Base-by-base conservation (phyloP, 2,888 invertebrate genomes). In the Cancer borealis region DNA sequence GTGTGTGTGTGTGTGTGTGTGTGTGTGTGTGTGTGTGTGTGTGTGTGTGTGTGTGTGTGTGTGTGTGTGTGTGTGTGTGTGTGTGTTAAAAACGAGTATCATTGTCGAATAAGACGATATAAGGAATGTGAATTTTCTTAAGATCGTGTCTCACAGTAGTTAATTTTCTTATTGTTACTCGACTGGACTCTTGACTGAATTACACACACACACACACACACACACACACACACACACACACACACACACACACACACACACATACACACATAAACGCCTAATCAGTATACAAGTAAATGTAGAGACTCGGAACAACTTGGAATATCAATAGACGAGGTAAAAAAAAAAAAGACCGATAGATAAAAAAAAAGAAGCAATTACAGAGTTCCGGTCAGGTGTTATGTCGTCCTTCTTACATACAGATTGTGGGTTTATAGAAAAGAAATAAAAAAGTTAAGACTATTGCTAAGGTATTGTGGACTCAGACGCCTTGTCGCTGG, bases 1-100 rank as follows among this genome's bases (percentile, higher is more conserved):
- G 54, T 89, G 54, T 89, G 30, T 89, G 89, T 89, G 46, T 89
- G 89, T 89, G 89, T 89, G 49, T 89, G 39, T 89, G 49, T 89
- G 54, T 89, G 49, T 84, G 84, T 39, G 39, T 73, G 73, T 73
- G 88, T 88, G 88, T 88, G 88, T 88, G 88, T 88, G 88, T 88
- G 46, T 90, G 49, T 90, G 90, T 54, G 54, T 54, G 49, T 90
- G 47, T 47, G 47, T 90, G 49, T 90, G 90, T 54, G 90, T 90
- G 17, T 45, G 88, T 88, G 45, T 45, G 14, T 17, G 45, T 39
- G 47, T n/a, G 49, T 89, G 46, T 49, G 49, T 47, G 89, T 89
- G 89, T 89, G 39, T 12, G 30, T 84, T 12, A 14, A 10, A 84
- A 39, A 84, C 30, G 39, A 39, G 39, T 84, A 84, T 10, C 73